Conservation (phyloP, 2,888 invertebrate genomes). For the Callyntrura sp. region DNA sequence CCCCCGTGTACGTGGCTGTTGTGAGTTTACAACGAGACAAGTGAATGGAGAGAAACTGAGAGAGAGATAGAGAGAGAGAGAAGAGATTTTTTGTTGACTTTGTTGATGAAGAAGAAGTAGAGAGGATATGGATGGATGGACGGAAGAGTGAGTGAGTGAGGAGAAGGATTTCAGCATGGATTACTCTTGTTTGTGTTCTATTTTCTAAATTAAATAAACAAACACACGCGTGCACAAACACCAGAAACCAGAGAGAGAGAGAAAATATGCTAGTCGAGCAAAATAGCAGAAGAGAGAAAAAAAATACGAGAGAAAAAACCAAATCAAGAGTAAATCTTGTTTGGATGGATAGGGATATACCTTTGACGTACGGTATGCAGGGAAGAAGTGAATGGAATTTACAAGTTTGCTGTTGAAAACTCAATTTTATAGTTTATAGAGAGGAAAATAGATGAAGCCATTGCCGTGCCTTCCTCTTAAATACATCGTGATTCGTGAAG, state of each 20-base stretch:
- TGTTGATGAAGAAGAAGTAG: background rate
- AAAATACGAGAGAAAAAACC: slow-evolving; percentile 22
- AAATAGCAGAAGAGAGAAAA: slow-evolving; percentile 6
- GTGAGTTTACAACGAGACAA: background rate
- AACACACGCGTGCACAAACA: slow-evolving; percentile 34
- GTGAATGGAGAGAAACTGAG: background rate
- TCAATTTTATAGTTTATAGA: too few relatives aligned
- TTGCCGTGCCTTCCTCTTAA: too few relatives aligned
- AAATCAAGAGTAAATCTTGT: slow-evolving; percentile 25
- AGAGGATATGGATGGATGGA: background rate
- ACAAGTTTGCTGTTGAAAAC: too few relatives aligned
- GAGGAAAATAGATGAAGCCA: too few relatives aligned
- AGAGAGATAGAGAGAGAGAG: background rate
- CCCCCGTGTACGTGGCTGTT: background rate
- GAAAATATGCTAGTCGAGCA: too few relatives aligned
- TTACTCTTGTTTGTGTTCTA: slow-evolving; percentile 60
- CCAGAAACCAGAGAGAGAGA: too few relatives aligned
- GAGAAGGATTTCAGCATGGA: slow-evolving; percentile 28
- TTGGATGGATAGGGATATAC: too few relatives aligned
- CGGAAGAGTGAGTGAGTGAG: background rate
- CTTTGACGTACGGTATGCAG: too few relatives aligned
- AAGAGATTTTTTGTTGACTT: background rate
- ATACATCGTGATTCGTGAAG: too few relatives aligned
- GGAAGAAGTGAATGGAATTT: too few relatives aligned
- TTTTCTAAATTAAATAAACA: slow-evolving; percentile 72